Evolutionary conservation across 30 jellyfish, hydroid and myxozoan genomes (phyloP), one percentile per base, ranked within the genome.

Genomic region (Clytia hemisphaerica): DNA sequence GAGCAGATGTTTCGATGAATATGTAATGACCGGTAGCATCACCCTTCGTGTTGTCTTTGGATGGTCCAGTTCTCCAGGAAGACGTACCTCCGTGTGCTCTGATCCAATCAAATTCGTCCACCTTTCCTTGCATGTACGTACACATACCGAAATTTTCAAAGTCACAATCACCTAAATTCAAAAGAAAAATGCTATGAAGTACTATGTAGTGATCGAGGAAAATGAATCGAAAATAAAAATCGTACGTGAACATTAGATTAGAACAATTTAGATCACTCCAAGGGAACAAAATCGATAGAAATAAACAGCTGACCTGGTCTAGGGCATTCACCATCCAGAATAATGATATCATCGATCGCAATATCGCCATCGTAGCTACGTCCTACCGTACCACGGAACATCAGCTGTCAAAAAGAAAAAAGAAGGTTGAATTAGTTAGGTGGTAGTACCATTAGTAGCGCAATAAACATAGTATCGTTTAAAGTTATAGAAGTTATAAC

Each of bases 11-110:
- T 67, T 88, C 97, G 28, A 88, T 88, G 62, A 73, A 88, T 35
- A 67, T 72, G 77, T 79, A 88, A 28, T 60, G 42, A 0, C 97
- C 97, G n/a, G n/a, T n/a, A n/a, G n/a, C 58, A 27, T 73, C 91
- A 54, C 71, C 62, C 76, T 64, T 78, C 28, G 97, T 88, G 75
- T 88, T 54, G 80, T 88, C 97, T n/a, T 25, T 37, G 9, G 76
- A 24, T 14, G 97, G 97, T 12, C 97, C 97, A 0, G 97, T 88
- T 38, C 83, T 73, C 94, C 93, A 88, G 53, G 94, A 79, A 33
- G 83, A 46, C n/a, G 97, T 88, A 14, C 53, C 58, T 1, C 97
- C 97, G 40, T 48, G 75, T 53, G 80, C 93, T 48, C 94, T 76
- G 2, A 88, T n/a, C 97, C 97, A 88, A 55, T 88, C 97, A 46